Evolutionary conservation across 2,888 invertebrate genomes (phyloP).

Genomic region (Nephrotoma guestfalica): DNA sequence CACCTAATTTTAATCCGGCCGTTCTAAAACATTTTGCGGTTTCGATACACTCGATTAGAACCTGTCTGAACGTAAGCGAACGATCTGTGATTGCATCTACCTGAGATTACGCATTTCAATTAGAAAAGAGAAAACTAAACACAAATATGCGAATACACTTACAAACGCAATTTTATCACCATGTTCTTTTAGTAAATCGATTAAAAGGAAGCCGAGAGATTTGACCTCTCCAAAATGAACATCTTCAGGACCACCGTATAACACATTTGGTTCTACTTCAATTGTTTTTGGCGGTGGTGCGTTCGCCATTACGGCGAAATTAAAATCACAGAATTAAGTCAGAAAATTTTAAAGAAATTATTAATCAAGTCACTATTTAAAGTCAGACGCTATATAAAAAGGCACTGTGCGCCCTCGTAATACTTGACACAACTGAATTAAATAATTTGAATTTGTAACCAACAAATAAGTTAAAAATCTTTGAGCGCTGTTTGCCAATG

Average conservation of each 20-base stretch:
- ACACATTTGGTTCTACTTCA: neutral
- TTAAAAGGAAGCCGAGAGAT: neutral
- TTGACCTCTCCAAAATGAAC: neutral
- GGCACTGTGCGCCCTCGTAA: too few species aligned
- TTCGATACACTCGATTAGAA: conserved; percentile 21
- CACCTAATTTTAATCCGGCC: conserved; percentile 34
- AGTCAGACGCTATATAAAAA: too few species aligned
- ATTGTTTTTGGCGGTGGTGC: neutral
- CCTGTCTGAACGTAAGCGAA: conserved; percentile 21
- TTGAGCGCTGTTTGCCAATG: too few species aligned
- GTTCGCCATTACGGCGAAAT: too few species aligned
- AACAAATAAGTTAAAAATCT: too few species aligned
- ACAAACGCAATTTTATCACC: neutral
- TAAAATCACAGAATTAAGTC: too few species aligned
- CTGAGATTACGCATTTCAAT: conserved; percentile 11
- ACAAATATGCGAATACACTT: neutral
- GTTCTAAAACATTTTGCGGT: conserved; percentile 29
- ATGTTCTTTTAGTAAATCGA: neutral
- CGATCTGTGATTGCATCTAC: conserved; percentile 25
- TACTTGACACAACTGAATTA: too few species aligned
- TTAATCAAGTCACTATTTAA: neutral
- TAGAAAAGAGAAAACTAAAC: neutral
- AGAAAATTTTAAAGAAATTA: neutral
- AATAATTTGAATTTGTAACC: too few species aligned
- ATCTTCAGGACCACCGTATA: neutral